Percentiles rank a stretch among this genome's conserved stretches.
These are phyloP conservation scores for Phocides pigmalion DNA, from an alignment of 1,140 invertebrate genomes.

Conservation along the genomic window DNA sequence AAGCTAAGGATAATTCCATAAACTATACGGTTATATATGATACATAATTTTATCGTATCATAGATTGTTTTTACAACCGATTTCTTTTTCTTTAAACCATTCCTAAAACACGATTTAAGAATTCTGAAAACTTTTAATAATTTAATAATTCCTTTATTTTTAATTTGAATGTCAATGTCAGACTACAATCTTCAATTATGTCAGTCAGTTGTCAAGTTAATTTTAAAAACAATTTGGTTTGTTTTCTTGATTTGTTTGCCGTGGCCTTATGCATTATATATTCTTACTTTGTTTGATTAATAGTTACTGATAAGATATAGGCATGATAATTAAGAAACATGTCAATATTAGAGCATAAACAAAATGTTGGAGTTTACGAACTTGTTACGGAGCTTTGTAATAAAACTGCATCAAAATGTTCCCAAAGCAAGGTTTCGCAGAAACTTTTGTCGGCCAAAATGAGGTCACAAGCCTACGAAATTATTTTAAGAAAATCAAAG, in stretches of 20 bases:
- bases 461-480: slow-evolving; percentile 68
- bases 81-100: no score
- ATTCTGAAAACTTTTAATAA: no score
- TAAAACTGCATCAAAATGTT: slow-evolving; percentile 60
- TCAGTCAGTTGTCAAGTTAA: no score
- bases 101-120: no score
- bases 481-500: slow-evolving; percentile 64
- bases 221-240: no score
- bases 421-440: slow-evolving; percentile 56
- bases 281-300: neutral
- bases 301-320: neutral
- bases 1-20: no score
- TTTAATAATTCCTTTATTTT: no score
- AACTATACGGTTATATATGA: no score
- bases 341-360: neutral
- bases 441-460: slow-evolving; percentile 58
- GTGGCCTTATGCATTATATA: neutral
- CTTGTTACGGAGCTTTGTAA: slow-evolving; percentile 66
- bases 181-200: no score
- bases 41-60: no score
- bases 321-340: slow-evolving; percentile 10
- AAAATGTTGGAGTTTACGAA: slow-evolving; percentile 63
- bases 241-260: neutral
- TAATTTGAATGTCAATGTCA: no score
- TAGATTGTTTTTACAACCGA: no score